phyloP scores from a whole-genome alignment of 2,113 vertebrate genomes.

The Variabilichromis moorii region DNA sequence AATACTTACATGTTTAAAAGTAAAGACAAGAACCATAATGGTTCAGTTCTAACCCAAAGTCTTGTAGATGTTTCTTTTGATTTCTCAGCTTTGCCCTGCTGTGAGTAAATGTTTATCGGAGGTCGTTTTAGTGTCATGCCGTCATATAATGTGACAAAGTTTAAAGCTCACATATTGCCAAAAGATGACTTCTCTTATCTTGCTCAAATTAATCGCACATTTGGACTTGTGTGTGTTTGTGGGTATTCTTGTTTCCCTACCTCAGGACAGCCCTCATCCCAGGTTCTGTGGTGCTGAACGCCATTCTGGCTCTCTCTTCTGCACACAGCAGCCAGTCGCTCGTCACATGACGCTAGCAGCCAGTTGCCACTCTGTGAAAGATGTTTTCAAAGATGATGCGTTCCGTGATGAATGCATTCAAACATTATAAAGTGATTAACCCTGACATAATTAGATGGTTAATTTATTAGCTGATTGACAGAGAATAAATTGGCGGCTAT shows the following conservation, averaged over 20 bases:
- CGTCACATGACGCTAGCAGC: slow-evolving; percentile 78
- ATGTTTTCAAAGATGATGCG: neutral
- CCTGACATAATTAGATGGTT: neutral
- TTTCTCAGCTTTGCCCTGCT: neutral
- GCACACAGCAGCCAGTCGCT: slow-evolving; percentile 76
- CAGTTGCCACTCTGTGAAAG: slow-evolving; percentile 75
- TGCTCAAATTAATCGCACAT: neutral
- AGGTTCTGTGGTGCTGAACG: neutral
- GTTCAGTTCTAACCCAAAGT: neutral
- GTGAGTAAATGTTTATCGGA: accelerated
- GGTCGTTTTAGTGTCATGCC: neutral
- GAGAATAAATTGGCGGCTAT: neutral
- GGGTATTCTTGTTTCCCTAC: slow-evolving; percentile 54
- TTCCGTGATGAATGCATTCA: neutral
- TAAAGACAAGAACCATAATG: neutral
- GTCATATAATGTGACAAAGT: neutral
- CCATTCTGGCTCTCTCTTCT: slow-evolving; percentile 65
- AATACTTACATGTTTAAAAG: neutral
- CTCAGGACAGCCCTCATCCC: slow-evolving; percentile 76
- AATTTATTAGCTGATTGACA: neutral
- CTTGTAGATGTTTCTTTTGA: neutral
- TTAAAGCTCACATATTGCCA: neutral
- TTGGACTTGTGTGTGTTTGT: neutral
- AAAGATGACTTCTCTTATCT: neutral
- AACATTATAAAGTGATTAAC: neutral